phyloP scores from a whole-genome alignment of 2,113 vertebrate species.

The Dasypus novemcinctus region DNA sequence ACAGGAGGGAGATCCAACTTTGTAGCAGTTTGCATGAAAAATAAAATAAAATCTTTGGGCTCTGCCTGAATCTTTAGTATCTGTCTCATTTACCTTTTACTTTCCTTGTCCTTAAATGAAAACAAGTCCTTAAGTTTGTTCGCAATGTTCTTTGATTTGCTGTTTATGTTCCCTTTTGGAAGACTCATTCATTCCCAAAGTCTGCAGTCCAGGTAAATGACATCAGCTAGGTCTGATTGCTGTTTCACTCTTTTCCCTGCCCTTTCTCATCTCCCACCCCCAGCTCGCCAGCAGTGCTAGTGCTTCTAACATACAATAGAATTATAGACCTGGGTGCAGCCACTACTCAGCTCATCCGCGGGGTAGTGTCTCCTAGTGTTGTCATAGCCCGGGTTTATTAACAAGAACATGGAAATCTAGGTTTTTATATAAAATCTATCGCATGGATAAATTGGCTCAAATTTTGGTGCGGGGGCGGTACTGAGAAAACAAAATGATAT shows the following conservation, averaged over 20 bases:
- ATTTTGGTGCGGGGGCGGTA: not conserved
- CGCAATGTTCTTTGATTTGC: not conserved
- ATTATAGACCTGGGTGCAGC: not conserved
- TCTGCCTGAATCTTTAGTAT: not conserved
- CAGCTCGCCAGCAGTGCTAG: not conserved
- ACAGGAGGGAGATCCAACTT: not conserved
- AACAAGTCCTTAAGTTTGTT: not conserved
- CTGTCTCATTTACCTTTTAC: not conserved
- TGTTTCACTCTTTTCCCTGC: not conserved
- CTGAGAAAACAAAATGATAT: not conserved
- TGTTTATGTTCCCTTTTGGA: not conserved
- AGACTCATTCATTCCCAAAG: not conserved
- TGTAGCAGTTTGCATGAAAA: not conserved
- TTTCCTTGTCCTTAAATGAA: not conserved
- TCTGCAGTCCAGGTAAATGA: not conserved
- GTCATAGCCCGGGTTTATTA: not conserved
- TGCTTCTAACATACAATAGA: not conserved
- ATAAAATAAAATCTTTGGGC: not conserved
- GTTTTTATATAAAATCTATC: not conserved
- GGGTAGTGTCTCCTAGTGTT: not conserved
- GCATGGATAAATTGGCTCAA: not conserved
- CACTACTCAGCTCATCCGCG: not conserved
- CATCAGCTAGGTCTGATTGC: not conserved
- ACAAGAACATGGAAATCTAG: slow-evolving; percentile 9
- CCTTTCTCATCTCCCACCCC: not conserved